Percentiles rank a stretch among this genome's conserved stretches.
Evolutionary conservation across 1,140 invertebrate genomes (phyloP).

Genomic region (Hypsibius dujardini): DNA sequence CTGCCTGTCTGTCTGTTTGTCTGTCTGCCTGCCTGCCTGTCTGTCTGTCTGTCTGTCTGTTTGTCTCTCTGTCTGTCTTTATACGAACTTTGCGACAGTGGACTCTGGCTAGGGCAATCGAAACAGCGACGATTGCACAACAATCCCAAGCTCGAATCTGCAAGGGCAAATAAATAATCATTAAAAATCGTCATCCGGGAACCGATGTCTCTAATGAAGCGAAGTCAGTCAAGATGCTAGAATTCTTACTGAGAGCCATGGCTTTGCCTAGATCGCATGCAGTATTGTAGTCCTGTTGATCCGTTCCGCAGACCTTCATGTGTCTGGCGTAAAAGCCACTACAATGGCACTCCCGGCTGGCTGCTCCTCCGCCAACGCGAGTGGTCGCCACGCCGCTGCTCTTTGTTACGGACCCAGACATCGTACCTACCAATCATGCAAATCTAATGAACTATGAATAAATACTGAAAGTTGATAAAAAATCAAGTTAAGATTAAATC

Average conservation of each 20-base stretch:
- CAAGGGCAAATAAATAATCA: not conserved
- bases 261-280: not conserved
- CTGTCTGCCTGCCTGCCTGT: too few relatives aligned
- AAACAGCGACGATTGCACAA: not conserved
- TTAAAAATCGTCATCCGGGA: not conserved
- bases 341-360: not conserved
- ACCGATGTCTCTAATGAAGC: not conserved
- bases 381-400: too few relatives aligned
- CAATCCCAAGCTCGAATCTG: not conserved
- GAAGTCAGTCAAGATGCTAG: not conserved
- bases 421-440: too few relatives aligned
- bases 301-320: slow-evolving; percentile 10
- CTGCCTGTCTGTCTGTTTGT: too few relatives aligned
- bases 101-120: not conserved
- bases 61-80: too few relatives aligned
- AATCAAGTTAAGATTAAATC: too few relatives aligned
- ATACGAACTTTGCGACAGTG: not conserved
- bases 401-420: too few relatives aligned
- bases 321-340: not conserved
- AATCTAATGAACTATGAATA: too few relatives aligned
- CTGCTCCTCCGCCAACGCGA: too few relatives aligned
- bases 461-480: too few relatives aligned
- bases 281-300: not conserved
- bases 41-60: too few relatives aligned
- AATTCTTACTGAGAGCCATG: not conserved